These are phyloP conservation scores for Pristionchus japonicus DNA, from an alignment of 2,888 invertebrate genomes.

Conservation along the genomic window DNA sequence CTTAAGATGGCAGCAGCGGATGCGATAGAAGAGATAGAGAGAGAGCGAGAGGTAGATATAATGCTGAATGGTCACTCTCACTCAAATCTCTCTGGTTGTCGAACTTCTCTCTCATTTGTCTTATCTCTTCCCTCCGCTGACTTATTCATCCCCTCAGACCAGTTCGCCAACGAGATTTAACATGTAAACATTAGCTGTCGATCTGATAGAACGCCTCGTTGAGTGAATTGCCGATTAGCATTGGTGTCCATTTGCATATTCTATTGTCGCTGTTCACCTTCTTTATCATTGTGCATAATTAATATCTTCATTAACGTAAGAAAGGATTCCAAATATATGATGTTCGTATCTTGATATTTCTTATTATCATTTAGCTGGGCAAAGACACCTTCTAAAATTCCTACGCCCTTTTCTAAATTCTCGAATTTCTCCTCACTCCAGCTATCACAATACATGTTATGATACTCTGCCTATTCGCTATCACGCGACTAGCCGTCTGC, in stretches of 20 bases:
- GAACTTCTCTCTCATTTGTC: neutral
- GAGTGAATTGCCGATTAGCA: too few relatives aligned
- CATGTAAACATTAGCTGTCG: conserved; percentile 45
- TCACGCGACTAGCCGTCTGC: neutral
- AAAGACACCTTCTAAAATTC: too few relatives aligned
- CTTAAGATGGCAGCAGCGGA: neutral
- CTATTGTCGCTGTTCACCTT: too few relatives aligned
- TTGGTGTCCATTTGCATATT: too few relatives aligned
- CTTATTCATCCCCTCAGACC: conserved; percentile 42
- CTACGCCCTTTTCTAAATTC: too few relatives aligned
- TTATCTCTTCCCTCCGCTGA: neutral
- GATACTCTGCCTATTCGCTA: too few relatives aligned
- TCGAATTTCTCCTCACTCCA: neutral
- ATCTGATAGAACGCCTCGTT: neutral
- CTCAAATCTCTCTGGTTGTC: conserved; percentile 29
- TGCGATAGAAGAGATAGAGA: neutral
- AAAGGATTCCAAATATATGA: too few relatives aligned
- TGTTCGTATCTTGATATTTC: too few relatives aligned
- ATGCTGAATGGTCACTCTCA: conserved; percentile 38
- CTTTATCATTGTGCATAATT: too few relatives aligned
- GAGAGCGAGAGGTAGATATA: conserved; percentile 18
- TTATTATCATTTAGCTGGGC: too few relatives aligned
- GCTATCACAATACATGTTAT: neutral
- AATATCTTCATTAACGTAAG: too few relatives aligned
- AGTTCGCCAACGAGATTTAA: conserved; percentile 46